Conservation (phyloP, 2,888 invertebrate species). For the Acanthopleura granulata region DNA sequence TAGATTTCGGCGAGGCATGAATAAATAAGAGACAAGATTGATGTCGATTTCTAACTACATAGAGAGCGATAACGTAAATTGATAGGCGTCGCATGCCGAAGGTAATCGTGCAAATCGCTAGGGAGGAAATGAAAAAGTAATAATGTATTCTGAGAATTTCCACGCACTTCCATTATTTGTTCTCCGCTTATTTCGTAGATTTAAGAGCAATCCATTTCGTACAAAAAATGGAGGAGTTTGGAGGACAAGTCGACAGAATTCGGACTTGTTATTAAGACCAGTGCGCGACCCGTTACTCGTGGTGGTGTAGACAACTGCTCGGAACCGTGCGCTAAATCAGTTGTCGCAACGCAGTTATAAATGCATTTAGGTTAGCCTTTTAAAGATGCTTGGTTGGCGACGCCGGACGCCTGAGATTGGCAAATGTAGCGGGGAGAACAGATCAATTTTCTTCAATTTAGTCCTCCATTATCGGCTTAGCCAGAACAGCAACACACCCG, state of each 20-base stretch:
- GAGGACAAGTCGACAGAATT: background rate
- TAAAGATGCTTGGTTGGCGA: background rate
- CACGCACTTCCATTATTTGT: slow-evolving; percentile 5
- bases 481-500: background rate
- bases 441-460: slow-evolving; percentile 15
- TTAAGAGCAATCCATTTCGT: background rate
- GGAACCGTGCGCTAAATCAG: too few relatives aligned
- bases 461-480: slow-evolving; percentile 13
- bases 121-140: slow-evolving; percentile 8
- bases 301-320: too few relatives aligned
- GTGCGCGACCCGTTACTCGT: too few relatives aligned
- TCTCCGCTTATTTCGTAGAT: background rate
- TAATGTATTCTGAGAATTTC: slow-evolving; percentile 8
- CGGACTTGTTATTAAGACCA: too few relatives aligned
- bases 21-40: slow-evolving; percentile 5
- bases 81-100: background rate
- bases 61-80: slow-evolving; percentile 4
- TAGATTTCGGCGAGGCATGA: slow-evolving; percentile 7
- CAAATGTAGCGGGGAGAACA: slow-evolving; percentile 13
- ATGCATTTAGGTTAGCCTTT: slow-evolving; percentile 1
- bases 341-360: background rate
- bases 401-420: background rate
- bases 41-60: background rate
- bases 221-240: background rate
- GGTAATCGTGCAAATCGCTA: slow-evolving; percentile 2